Base-by-base conservation (phyloP, 2,888 invertebrate species). In the Xylocampa areola region DNA sequence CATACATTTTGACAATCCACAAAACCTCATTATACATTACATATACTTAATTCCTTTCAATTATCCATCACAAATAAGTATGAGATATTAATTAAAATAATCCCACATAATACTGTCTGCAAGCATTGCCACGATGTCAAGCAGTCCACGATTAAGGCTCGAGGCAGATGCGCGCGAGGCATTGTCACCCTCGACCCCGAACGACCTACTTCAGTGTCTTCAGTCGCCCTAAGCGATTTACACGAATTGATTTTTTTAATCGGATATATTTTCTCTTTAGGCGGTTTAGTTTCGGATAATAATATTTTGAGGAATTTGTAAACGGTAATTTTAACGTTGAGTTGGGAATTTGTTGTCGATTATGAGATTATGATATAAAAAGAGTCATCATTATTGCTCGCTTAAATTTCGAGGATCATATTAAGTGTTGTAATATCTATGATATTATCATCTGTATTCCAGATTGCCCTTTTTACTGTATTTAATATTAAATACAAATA, bases 181-280 rank as follows among this genome's bases (percentile, higher is more conserved):
- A 81, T 79, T 82, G 81, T 79, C 73, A 68, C 77, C 75, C 82
- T 84, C 81, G 82, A 81, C 86, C 80, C 60, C 72, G 32, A 45
- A 59, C 81, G 87, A 85, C 86, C 86, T 71, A 87, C 58, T 87
- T 88, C 73, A 71, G n/a, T n/a, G n/a, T n/a, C n/a, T n/a, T 64
- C 67, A 72, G 73, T 72, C 74, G 73, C 73, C 74, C 59, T 76
- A 77, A 69, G 55, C 68, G 68, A 80, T 77, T 79, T 80, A 78
- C 75, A 77, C 65, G 65, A 70, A 79, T 71, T 73, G 59, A 74
- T 73, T 75, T 71, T 62, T 50, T 58, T 44, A 37, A 63, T 40
- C 14, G 0, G 7, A 10, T 35, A 14, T 59, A 47, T 44, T 60
- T 2, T 17, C 48, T 7, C 6, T 8, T 39, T 5, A 13, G 13